phyloP scores from a whole-genome alignment of 64 coral and sea anemone genomes.

The Montipora sp. region DNA sequence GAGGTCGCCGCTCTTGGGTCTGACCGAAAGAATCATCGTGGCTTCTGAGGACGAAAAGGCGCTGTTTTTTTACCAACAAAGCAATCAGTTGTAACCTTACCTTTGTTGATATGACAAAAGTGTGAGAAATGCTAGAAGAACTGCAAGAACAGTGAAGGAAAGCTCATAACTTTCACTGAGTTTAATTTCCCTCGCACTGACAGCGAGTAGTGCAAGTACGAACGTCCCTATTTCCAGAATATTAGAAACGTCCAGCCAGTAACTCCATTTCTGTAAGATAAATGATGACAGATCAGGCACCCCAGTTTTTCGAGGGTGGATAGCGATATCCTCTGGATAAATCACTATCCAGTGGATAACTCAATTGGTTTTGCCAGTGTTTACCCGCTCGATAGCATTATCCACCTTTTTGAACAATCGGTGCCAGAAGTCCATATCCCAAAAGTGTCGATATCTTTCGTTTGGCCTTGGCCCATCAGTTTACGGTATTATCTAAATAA shows the following conservation, averaged over 20 bases:
- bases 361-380: too few species aligned
- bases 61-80: background rate
- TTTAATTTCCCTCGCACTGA: background rate
- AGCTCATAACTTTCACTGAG: constrained; percentile 3
- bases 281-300: background rate
- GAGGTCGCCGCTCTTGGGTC: too few species aligned
- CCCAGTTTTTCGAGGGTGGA: too few species aligned
- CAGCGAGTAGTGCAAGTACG: background rate
- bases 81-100: background rate
- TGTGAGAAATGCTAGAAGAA: constrained; percentile 15
- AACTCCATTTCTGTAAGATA: constrained; percentile 26
- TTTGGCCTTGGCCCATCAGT: too few species aligned
- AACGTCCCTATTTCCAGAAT: background rate
- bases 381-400: too few species aligned
- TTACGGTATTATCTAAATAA: too few species aligned
- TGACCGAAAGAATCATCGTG: background rate
- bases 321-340: too few species aligned
- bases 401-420: too few species aligned
- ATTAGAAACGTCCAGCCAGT: constrained; percentile 48
- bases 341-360: too few species aligned
- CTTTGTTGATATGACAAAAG: constrained; percentile 30
- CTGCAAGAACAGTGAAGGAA: constrained; percentile 4
- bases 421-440: too few species aligned
- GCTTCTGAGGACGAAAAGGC: background rate
- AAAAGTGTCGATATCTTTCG: too few species aligned